phyloP scores from a whole-genome alignment of 2,888 invertebrate species.

The Gerris lacustris region DNA sequence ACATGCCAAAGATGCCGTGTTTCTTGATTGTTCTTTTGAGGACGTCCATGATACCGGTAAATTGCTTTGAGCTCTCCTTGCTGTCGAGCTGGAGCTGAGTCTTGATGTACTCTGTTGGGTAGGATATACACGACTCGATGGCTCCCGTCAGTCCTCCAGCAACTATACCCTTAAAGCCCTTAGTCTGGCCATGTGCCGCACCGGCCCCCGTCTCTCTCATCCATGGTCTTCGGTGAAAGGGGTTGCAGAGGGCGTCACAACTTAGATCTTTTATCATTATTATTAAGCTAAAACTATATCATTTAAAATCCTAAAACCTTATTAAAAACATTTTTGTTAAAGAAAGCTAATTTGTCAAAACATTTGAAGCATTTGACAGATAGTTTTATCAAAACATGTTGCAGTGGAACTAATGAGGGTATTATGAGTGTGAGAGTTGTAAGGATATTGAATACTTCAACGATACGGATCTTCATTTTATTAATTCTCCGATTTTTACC shows the following conservation, averaged over 20 bases:
- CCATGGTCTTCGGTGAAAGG: constrained; percentile 48
- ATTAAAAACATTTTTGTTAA: too few species aligned
- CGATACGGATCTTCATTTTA: too few species aligned
- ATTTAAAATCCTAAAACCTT: too few species aligned
- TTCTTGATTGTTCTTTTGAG: constrained; percentile 76
- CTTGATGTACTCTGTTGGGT: constrained; percentile 97
- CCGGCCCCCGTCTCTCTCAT: constrained; percentile 57
- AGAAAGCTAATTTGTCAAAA: too few species aligned
- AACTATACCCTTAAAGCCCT: constrained; percentile 80
- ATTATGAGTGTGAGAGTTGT: too few species aligned
- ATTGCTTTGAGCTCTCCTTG: constrained; percentile 50
- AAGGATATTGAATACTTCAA: too few species aligned
- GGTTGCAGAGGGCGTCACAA: neutral
- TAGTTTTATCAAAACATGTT: too few species aligned
- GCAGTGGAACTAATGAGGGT: too few species aligned
- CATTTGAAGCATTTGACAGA: too few species aligned
- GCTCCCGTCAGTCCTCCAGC: constrained; percentile 88
- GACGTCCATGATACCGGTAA: constrained; percentile 77
- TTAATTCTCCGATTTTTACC: too few species aligned
- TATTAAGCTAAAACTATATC: too few species aligned
- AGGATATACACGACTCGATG: constrained; percentile 97
- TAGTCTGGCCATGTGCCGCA: constrained; percentile 43
- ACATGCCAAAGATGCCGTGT: constrained; percentile 85
- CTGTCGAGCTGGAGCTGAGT: constrained; percentile 96
- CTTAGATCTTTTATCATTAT: neutral